Evolutionary conservation across 2,888 invertebrate species (phyloP).

Genomic region (Cephus runcator): DNA sequence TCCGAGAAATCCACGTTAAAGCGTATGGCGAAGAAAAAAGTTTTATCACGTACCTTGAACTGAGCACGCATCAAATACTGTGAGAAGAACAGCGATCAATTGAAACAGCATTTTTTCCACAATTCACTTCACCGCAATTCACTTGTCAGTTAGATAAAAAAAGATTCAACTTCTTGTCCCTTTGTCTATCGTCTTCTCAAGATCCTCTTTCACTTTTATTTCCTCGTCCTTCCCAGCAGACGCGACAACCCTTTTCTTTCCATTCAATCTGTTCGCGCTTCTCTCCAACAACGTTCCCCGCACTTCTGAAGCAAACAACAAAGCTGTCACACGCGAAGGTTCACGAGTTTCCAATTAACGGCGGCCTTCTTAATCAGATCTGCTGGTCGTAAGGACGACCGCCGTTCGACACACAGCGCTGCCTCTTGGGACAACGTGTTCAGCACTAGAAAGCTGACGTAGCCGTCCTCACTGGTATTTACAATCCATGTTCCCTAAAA

Average conservation of each 20-base stretch:
- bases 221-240: neutral
- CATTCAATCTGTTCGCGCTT: neutral
- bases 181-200: neutral
- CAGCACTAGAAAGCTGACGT: neutral
- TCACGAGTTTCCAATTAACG: neutral
- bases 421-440: neutral
- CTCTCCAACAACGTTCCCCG: too few relatives aligned
- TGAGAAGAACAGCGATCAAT: conserved; percentile 35
- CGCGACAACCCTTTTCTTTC: neutral
- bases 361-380: neutral
- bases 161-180: neutral
- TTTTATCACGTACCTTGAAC: neutral
- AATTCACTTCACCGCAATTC: conserved; percentile 1
- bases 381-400: neutral
- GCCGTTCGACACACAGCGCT: neutral
- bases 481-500: neutral
- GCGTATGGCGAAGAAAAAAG: neutral
- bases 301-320: neutral
- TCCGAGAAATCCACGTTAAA: neutral
- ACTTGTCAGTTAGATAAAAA: neutral
- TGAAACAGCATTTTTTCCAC: conserved; percentile 57
- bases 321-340: neutral
- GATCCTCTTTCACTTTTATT: neutral
- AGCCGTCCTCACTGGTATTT: neutral
- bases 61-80: neutral